Percentiles rank a stretch among this genome's conserved stretches.
phyloP scores from a whole-genome alignment of 2,888 invertebrate species.

The Sepioteuthis lessoniana region DNA sequence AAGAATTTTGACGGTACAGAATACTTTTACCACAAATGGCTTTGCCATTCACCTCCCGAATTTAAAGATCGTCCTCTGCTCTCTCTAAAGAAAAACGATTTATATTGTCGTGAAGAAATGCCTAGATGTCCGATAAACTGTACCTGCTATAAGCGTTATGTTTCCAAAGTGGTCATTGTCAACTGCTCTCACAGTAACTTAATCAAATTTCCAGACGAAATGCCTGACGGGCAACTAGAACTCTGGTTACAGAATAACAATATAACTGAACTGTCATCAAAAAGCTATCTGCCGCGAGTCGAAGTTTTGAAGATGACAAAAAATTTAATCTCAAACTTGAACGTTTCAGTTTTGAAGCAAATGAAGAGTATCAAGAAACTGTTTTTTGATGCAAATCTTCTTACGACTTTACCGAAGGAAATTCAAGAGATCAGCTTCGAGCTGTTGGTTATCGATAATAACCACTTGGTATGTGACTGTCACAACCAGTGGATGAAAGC shows the following conservation, averaged over 20 bases:
- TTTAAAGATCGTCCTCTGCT: conserved; percentile 51
- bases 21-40: conserved; percentile 56
- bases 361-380: conserved; percentile 50
- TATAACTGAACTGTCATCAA: conserved; percentile 51
- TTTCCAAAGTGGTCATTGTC: conserved; percentile 53
- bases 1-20: conserved; percentile 50
- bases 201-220: conserved; percentile 48
- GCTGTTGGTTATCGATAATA: conserved; percentile 52
- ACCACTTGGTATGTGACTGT: conserved; percentile 60
- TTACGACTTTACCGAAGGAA: conserved; percentile 53
- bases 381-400: conserved; percentile 53
- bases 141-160: conserved; percentile 52
- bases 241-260: conserved; percentile 59
- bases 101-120: conserved; percentile 51
- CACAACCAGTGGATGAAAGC: conserved; percentile 58
- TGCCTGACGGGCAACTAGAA: conserved; percentile 55
- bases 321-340: conserved; percentile 52
- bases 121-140: conserved; percentile 54
- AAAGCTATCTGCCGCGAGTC: conserved; percentile 53
- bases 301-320: conserved; percentile 52
- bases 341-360: conserved; percentile 48
- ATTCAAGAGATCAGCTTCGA: conserved; percentile 51
- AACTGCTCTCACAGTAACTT: conserved; percentile 54
- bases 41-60: conserved; percentile 54
- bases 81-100: conserved; percentile 51